Base-by-base conservation (phyloP, 37 sponge, comb jelly and placozoan genomes). In the Chondrosia reniformis region DNA sequence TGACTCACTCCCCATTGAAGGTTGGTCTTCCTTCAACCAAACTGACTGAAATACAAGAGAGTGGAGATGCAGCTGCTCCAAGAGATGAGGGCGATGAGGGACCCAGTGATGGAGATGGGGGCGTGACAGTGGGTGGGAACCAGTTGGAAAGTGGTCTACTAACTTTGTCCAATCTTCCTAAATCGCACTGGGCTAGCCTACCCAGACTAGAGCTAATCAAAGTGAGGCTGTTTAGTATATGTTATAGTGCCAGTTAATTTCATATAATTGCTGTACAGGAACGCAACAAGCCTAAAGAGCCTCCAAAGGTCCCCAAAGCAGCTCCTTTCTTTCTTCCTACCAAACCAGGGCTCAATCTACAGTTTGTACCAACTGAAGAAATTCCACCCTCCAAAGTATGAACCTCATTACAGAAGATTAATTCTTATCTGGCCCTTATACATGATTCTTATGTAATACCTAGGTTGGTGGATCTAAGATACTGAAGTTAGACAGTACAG, bases 301-400 rank as follows among this genome's bases (percentile, higher is more conserved):
- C 95, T 33, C 87, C 90, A 2, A 84, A 80, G 28, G 76, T 63
- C 7, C 88, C 87, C 3, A 89, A 92, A 57, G 76, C 82, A 21
- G 96, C 91, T 0, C 99, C 99, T 10, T 98, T 98, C 84, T 98
- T 98, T 79, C 78, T 98, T 10, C 90, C 90, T 17, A 97, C 98
- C 28, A 67, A 79, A 2, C 84, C 89, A 17, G 98, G 93, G 15
- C 82, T 92, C 41, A 76, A 73, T 25, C 81, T 83, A 0, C 79
- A 83, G 81, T 91, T 91, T 43, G 38, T 76, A 28, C 46, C 37
- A 34, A 30, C 74, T 55, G 76, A 82, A 30, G 63, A 82, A 3
- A 71, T 84, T 45, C 74, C 86, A 15, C 15, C 52, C 52, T 49
- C 15, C 52, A 10, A 49, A 10, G 52, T 49, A 49, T 49, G 52